phyloP scores from a whole-genome alignment of 2,113 vertebrate species.

The Pagrus major region DNA sequence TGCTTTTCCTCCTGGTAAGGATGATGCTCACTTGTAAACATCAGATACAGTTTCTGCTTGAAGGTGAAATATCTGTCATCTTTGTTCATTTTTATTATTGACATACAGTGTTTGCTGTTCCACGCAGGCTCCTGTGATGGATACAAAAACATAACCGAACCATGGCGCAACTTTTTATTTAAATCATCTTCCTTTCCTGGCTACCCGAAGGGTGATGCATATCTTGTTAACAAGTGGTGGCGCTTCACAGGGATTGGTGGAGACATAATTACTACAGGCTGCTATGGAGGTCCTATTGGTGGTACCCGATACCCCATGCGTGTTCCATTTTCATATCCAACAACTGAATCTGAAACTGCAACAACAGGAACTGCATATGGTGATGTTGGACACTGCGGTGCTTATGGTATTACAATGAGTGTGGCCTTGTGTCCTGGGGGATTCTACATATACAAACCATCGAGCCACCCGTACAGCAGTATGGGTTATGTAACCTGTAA shows the following conservation, averaged over 20 bases:
- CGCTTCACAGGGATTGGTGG: constrained; percentile 65
- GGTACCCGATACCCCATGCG: accelerated
- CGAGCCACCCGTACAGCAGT: accelerated
- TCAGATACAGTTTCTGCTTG: neutral
- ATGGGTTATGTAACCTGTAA: constrained; percentile 56
- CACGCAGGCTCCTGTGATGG: constrained; percentile 20
- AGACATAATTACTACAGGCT: constrained; percentile 9
- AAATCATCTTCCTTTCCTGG: neutral
- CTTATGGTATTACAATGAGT: accelerated
- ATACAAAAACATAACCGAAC: constrained; percentile 28
- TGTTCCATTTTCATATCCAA: neutral
- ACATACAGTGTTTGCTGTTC: neutral
- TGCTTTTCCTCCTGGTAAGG: constrained; percentile 53
- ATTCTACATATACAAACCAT: constrained; percentile 38
- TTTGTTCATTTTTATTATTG: too few species aligned
- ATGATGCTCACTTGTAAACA: neutral
- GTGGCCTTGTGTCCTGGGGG: constrained; percentile 37
- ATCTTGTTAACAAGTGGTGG: constrained; percentile 1
- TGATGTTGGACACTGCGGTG: accelerated
- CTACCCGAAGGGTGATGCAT: neutral
- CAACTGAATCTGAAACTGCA: neutral
- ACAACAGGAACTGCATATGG: neutral
- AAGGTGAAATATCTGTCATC: too few species aligned
- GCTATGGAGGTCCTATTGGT: accelerated
- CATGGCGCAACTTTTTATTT: constrained; percentile 32